These are phyloP conservation scores for Brenthis ino DNA, from an alignment of 2,888 invertebrate species.

Conservation along the genomic window DNA sequence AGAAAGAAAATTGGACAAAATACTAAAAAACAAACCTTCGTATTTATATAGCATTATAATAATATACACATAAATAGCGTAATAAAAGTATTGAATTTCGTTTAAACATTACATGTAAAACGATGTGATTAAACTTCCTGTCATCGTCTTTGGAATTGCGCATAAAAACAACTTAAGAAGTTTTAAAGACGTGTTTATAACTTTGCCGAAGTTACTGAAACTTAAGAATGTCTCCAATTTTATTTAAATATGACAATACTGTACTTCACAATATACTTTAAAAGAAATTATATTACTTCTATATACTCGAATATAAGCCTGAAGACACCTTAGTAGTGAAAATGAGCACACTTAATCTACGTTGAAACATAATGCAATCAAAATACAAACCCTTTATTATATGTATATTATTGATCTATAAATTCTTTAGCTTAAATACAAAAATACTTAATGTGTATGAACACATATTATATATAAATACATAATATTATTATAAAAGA, in stretches of 20 bases:
- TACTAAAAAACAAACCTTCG: too few relatives aligned
- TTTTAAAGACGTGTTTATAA: slow-evolving; percentile 20
- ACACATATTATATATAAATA: background rate
- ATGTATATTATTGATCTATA: background rate
- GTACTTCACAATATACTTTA: too few relatives aligned
- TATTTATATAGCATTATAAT: too few relatives aligned
- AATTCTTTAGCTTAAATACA: too few relatives aligned
- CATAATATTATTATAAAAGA: background rate
- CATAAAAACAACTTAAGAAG: slow-evolving; percentile 22
- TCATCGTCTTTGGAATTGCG: slow-evolving; percentile 15
- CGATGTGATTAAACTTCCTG: slow-evolving; percentile 8
- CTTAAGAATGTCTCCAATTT: background rate
- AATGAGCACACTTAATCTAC: background rate
- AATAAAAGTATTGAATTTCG: background rate
- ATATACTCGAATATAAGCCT: too few relatives aligned
- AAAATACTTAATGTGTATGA: too few relatives aligned
- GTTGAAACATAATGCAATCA: background rate
- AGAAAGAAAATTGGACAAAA: too few relatives aligned
- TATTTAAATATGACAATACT: background rate
- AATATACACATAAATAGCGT: background rate
- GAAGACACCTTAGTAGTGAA: background rate
- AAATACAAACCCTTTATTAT: background rate
- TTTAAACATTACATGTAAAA: slow-evolving; percentile 1
- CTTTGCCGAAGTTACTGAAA: slow-evolving; percentile 7
- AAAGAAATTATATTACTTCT: too few relatives aligned